Evolutionary conservation across 2,888 invertebrate genomes (phyloP), one percentile per base, ranked within the genome.

Genomic region (Callyntrura sp.): DNA sequence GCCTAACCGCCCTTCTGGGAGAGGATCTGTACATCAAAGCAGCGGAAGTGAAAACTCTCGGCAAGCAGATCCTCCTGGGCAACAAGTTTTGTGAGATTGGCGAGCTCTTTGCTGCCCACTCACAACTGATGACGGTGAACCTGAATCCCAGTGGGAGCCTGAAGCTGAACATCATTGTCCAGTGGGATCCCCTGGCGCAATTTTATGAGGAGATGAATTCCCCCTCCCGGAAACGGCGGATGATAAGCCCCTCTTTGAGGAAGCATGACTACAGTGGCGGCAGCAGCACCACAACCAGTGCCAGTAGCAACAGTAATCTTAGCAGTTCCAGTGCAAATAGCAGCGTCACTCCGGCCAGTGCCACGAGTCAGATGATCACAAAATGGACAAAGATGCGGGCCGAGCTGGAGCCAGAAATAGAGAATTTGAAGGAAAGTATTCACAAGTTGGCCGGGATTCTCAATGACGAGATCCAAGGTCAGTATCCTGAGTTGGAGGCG

Each of bases 111-210:
- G 95, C 95, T n/a, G 94, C 95, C 5, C 95, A 95, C 91, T 95
- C 96, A 0, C 96, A 96, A 93, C 94, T 96, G 84, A 95, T 96
- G 95, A 95, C 96, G 0, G 95, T 96, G 9, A 95, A 95, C 93
- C 94, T 96, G 91, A 96, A 96, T 93, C 94, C 95, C 12, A 95
- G 95, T 92, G 96, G 96, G 88, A 95, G 95, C 5, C 94, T 96
- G 91, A 96, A 96, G 94, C 94, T 96, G 78, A 95, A 95, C 92
- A 93, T 96, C 85, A 94, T 96, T 84, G 95, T 96, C 90, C 95
- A 95, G 5, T 96, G 96, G 96, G 95, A 79, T 25, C 90, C 90
- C 28, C 70, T 90, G 5, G 87, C 90, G 6, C 90, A 90, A 60
- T 90, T 87, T 70, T 90, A 87, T 23, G 87, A 90, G 20, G 91